A percentile compares a stretch with the other conserved stretches of the same genome.
Conservation (phyloP, 2,113 vertebrate species). For the Corvus cornix region DNA sequence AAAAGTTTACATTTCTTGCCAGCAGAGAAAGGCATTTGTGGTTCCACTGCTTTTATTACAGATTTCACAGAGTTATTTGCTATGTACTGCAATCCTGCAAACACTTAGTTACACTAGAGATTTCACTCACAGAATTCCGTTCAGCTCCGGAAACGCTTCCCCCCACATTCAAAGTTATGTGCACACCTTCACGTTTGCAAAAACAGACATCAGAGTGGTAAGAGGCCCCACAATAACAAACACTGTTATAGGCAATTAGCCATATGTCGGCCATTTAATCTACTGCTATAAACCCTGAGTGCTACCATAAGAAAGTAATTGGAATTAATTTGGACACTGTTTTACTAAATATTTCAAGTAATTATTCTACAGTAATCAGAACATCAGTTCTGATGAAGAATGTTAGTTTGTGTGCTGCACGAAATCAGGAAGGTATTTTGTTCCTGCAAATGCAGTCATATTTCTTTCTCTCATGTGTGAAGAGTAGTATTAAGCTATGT, state of each 20-base stretch:
- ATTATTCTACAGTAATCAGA: constrained; percentile 34
- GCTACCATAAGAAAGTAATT: constrained; percentile 17
- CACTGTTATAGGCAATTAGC: constrained; percentile 23
- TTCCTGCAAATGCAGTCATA: neutral
- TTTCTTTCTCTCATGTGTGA: neutral
- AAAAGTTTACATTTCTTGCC: neutral
- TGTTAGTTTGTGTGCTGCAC: neutral
- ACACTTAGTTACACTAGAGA: neutral
- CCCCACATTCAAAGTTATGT: neutral
- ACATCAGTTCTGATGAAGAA: constrained; percentile 23
- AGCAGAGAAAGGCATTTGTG: neutral
- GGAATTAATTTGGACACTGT: constrained; percentile 46
- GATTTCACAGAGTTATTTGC: neutral
- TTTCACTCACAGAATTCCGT: neutral
- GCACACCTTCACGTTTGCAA: neutral
- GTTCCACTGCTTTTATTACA: neutral
- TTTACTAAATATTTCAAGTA: constrained; percentile 41
- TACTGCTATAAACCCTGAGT: neutral
- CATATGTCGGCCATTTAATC: neutral
- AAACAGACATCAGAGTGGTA: neutral
- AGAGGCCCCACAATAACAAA: constrained; percentile 1
- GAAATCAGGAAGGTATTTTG: constrained; percentile 17
- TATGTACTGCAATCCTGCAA: neutral
- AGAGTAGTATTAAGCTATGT: neutral
- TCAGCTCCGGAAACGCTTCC: neutral